These are phyloP conservation scores for rat (Rattus norvegicus) DNA, from an alignment of 2,113 vertebrate species.

Conservation along the genomic window DNA sequence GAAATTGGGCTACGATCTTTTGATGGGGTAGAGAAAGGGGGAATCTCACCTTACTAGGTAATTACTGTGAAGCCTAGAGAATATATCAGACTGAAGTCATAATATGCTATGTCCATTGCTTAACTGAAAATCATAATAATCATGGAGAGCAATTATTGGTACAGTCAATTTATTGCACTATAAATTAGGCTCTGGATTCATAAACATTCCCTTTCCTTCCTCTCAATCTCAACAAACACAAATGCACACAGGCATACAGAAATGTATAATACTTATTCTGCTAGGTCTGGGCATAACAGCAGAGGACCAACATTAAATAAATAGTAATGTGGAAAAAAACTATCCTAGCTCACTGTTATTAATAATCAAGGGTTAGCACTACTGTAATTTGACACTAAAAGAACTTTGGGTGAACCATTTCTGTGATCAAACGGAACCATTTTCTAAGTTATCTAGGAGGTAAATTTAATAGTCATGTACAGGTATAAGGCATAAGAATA, in stretches of 20 bases:
- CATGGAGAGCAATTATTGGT: not conserved
- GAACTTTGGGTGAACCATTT: conserved; percentile 4
- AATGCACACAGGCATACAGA: not conserved
- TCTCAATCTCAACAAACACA: not conserved
- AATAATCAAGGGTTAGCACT: not conserved
- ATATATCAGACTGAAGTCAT: conserved; percentile 11
- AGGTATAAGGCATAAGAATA: not conserved
- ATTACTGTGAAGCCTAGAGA: conserved; percentile 9
- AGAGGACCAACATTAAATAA: conserved; percentile 1
- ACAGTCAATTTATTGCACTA: not conserved
- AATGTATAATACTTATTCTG: not conserved
- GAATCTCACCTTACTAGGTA: not conserved
- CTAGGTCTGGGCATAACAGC: not conserved
- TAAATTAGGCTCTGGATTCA: conserved; percentile 39
- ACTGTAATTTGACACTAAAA: conserved; percentile 40
- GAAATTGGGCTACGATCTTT: not conserved
- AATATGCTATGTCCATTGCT: not conserved
- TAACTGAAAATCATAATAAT: conserved; percentile 3
- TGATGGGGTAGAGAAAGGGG: not conserved
- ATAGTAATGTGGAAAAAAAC: not conserved
- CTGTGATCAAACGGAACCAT: not conserved
- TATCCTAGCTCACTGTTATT: conserved; percentile 25
- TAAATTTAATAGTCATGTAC: not conserved
- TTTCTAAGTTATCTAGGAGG: conserved; percentile 36
- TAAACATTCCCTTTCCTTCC: not conserved